Percentiles rank a stretch among this genome's conserved stretches.
These are phyloP conservation scores for Mizuhopecten yessoensis DNA, from an alignment of 1,140 invertebrate species.

Conservation along the genomic window DNA sequence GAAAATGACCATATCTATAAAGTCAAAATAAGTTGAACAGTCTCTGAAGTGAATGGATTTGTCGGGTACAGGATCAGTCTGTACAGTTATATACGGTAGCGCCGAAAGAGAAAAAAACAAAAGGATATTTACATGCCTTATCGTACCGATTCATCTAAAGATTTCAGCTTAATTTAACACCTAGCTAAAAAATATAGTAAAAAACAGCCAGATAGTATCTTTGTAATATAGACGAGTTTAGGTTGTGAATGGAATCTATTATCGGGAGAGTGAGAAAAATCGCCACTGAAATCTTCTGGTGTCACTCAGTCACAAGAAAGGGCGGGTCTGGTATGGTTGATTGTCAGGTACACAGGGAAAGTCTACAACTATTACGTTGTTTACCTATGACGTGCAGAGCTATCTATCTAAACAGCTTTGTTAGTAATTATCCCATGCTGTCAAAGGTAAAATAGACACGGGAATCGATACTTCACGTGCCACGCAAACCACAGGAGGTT, in stretches of 20 bases:
- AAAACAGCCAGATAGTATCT: neutral
- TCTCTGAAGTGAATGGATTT: neutral
- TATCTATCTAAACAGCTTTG: neutral
- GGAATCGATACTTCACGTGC: neutral
- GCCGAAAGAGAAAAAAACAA: conserved; percentile 49
- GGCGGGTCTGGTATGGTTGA: neutral
- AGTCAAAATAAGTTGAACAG: neutral
- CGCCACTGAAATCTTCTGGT: neutral
- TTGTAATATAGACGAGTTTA: neutral
- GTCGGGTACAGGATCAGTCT: neutral
- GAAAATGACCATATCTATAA: neutral
- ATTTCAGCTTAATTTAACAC: conserved; percentile 49
- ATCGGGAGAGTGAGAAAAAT: conserved; percentile 41
- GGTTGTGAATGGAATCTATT: conserved; percentile 41
- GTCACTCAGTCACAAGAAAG: neutral
- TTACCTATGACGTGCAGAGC: neutral
- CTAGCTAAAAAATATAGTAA: conserved; percentile 40
- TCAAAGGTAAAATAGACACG: neutral
- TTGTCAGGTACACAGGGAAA: neutral
- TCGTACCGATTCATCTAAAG: conserved; percentile 46
- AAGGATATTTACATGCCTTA: conserved; percentile 54
- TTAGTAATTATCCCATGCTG: neutral
- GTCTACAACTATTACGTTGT: neutral
- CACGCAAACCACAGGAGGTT: neutral
- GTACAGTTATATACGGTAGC: neutral